Base-by-base conservation (phyloP, 2,113 vertebrate genomes). In the Pollachius pollachius region DNA sequence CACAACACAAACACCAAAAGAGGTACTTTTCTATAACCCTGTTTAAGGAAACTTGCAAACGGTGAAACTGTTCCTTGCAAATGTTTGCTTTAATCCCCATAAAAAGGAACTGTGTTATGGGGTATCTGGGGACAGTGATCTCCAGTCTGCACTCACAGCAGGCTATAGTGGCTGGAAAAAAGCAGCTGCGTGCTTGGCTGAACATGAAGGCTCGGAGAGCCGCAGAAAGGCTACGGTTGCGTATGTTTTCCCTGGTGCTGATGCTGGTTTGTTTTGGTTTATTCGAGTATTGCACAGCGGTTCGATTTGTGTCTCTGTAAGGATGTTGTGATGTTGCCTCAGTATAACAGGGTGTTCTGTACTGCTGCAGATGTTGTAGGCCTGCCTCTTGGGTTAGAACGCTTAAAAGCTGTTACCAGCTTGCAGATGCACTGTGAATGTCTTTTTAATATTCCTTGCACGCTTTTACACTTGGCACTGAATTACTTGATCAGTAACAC, bases 1-100 rank as follows among this genome's bases (percentile, higher is more conserved):
- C 4, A 61, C 19, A 23, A 61, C 59, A 21, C 19, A 19, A 61
- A 61, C 59, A 61, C 59, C 59, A 61, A 61, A 61, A 61, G 59
- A 61, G 59, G 59, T 61, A 61, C n/a, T 58, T 58, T 58, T 58
- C 57, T 17, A 58, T 23, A 23, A 23, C 23, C 23, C 23, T 23
- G 23, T 23, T 23, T 17, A 52, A 15, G 52, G 52, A 52, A 52
- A 52, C 52, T 58, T 1, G 56, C 56, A 58, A 58, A 5, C n/a
- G 56, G 56, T 58, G 5, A 17, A 58, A 58, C 56, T 58, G 5
- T 5, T 1, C 17, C 56, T 15, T 12, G 52, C 1, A 15, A 52
- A 52, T 52, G 52, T 8, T 52, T 5, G 13, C 11, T 58, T 13
- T 17, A 17, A 17, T 17, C 12, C 56, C 56, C 56, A 6, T 58